Conservation (phyloP, 2,797 vertebrate species). For the Hypotaenidia philippensis region DNA sequence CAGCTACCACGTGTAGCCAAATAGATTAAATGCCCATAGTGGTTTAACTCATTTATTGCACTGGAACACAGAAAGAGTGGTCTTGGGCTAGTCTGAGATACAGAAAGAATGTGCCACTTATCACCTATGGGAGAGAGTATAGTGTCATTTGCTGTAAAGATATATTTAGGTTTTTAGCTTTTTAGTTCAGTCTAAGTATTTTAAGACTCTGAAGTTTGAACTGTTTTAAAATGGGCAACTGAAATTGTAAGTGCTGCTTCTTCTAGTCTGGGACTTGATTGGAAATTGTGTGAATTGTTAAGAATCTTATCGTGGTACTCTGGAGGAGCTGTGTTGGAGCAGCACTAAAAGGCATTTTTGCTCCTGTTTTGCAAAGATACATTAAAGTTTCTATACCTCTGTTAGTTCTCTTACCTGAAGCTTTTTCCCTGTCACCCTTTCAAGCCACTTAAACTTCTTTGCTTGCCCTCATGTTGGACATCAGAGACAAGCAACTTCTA, state of each 20-base stretch:
- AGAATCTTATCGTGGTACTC: rapidly evolving
- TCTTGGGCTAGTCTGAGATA: background rate
- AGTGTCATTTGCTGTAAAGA: background rate
- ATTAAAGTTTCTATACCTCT: background rate
- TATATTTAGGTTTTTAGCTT: rapidly evolving
- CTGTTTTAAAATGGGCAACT: background rate
- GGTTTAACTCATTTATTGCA: background rate
- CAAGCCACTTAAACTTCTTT: background rate
- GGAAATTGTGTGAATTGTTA: background rate
- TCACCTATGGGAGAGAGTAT: background rate
- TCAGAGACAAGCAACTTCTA: background rate
- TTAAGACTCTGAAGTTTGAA: background rate
- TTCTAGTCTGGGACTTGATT: background rate
- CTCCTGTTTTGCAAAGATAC: background rate
- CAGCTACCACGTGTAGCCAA: background rate
- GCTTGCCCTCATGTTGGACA: rapidly evolving
- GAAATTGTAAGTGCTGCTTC: background rate
- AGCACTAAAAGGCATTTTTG: background rate
- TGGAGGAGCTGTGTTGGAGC: background rate
- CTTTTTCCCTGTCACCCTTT: background rate
- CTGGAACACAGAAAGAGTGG: no score
- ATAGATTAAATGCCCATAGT: background rate
- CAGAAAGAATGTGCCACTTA: background rate
- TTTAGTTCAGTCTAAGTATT: background rate
- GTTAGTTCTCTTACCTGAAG: background rate